phyloP scores from a whole-genome alignment of 1,140 invertebrate species.

The Oedothorax gibbosus region DNA sequence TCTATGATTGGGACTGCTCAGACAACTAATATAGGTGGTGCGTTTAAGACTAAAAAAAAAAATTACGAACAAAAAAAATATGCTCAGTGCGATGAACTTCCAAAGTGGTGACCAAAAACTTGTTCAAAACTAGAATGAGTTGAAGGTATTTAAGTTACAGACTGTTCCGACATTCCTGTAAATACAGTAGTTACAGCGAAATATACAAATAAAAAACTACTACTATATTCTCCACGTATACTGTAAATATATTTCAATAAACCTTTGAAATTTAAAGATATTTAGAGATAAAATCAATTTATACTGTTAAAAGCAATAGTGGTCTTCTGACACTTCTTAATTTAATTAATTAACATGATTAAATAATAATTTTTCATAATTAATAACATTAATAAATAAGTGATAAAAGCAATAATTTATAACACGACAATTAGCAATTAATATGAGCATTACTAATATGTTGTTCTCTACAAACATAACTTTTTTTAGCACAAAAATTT shows the following conservation, averaged over 20 bases:
- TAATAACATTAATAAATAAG: no score
- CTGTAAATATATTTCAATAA: conserved; percentile 36
- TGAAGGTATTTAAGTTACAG: conserved; percentile 39
- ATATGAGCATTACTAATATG: no score
- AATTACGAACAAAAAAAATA: conserved; percentile 4
- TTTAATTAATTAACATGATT: no score
- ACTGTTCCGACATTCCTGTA: not conserved
- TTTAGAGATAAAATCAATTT: conserved; percentile 22
- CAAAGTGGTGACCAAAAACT: conserved; percentile 14
- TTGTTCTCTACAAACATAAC: no score
- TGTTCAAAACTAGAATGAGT: not conserved
- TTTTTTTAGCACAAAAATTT: no score
- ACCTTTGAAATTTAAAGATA: conserved; percentile 37
- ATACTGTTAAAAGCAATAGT: conserved; percentile 7
- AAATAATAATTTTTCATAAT: no score
- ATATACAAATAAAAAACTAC: conserved; percentile 12
- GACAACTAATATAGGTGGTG: not conserved
- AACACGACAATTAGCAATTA: no score
- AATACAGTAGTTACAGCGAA: conserved; percentile 30
- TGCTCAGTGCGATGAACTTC: not conserved
- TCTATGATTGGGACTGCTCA: conserved; percentile 26
- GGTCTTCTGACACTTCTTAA: not conserved
- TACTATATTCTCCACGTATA: conserved; percentile 4
- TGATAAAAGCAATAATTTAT: no score
- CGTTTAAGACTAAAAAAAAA: not conserved